Percentiles rank a stretch among this genome's conserved stretches.
phyloP scores from a whole-genome alignment of 2,113 vertebrate species.

The Paramormyrops kingsleyae region DNA sequence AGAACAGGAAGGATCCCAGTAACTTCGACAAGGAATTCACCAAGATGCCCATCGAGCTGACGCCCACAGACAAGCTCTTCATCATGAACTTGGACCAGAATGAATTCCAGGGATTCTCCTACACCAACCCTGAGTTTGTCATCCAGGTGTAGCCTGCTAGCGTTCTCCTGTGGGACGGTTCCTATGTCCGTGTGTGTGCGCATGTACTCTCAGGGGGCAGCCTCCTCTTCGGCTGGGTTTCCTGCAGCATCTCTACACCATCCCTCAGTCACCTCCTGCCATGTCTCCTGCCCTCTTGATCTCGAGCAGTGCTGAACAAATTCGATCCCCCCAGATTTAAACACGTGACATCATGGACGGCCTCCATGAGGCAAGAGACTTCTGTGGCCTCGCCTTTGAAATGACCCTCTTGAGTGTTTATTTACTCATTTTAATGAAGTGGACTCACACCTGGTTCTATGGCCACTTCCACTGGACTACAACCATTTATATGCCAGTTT shows the following conservation, averaged over 20 bases:
- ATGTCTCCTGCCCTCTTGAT: neutral
- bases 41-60: conserved; percentile 90
- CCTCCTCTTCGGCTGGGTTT: neutral
- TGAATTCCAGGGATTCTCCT: conserved; percentile 97
- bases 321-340: neutral
- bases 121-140: conserved; percentile 94
- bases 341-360: neutral
- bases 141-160: conserved; percentile 76
- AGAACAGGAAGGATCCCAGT: conserved; percentile 80
- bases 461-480: neutral
- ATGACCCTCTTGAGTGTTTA: neutral
- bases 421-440: conserved; percentile 15
- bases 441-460: neutral
- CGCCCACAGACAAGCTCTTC: conserved; percentile 98
- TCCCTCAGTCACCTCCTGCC: neutral
- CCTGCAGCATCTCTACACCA: neutral
- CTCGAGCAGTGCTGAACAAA: neutral
- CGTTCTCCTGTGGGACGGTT: neutral
- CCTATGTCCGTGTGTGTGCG: conserved; percentile 4
- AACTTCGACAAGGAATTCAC: conserved; percentile 99
- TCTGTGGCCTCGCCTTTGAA: neutral
- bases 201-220: conserved; percentile 5
- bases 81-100: conserved; percentile 99
- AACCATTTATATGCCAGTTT: neutral
- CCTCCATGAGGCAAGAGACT: conserved; percentile 7